Conservation (phyloP, 35 echinoderm and acorn worm species). For the Heliocidaris tuberculata region DNA sequence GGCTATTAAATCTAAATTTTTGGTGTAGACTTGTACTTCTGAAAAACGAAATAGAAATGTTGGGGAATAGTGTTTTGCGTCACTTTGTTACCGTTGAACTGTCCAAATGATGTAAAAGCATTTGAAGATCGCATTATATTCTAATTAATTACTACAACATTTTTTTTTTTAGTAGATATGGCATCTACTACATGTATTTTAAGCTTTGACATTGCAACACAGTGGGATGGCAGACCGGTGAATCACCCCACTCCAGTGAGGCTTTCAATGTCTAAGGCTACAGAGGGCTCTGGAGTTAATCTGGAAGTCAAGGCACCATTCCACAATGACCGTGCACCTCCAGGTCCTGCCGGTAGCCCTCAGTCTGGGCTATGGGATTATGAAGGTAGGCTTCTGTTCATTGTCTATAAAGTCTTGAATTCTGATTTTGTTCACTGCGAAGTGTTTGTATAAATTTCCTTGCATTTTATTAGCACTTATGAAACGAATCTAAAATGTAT, state of each 20-base stretch:
- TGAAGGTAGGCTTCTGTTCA: slow-evolving; percentile 59
- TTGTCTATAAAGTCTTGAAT: background rate
- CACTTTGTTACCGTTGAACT: too few relatives aligned
- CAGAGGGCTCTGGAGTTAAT: background rate
- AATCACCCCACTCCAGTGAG: slow-evolving; percentile 57
- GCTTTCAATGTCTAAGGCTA: slow-evolving; percentile 43
- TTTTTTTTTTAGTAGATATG: background rate
- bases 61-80: too few relatives aligned
- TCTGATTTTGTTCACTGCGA: background rate
- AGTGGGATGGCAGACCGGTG: slow-evolving; percentile 66
- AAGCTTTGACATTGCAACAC: slow-evolving; percentile 58
- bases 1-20: too few relatives aligned
- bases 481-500: too few relatives aligned
- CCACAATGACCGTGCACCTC: slow-evolving; percentile 70
- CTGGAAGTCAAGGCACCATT: slow-evolving; percentile 66
- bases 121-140: background rate
- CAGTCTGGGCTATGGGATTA: slow-evolving; percentile 70
- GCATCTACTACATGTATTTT: too few relatives aligned
- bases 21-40: too few relatives aligned
- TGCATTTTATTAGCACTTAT: too few relatives aligned
- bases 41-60: too few relatives aligned
- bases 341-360: slow-evolving; percentile 46
- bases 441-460: too few relatives aligned
- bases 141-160: background rate
- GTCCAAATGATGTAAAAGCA: too few relatives aligned